Percentiles rank a stretch among this genome's conserved stretches.
phyloP scores from a whole-genome alignment of 2,797 vertebrate genomes.

The Lemur catta region DNA sequence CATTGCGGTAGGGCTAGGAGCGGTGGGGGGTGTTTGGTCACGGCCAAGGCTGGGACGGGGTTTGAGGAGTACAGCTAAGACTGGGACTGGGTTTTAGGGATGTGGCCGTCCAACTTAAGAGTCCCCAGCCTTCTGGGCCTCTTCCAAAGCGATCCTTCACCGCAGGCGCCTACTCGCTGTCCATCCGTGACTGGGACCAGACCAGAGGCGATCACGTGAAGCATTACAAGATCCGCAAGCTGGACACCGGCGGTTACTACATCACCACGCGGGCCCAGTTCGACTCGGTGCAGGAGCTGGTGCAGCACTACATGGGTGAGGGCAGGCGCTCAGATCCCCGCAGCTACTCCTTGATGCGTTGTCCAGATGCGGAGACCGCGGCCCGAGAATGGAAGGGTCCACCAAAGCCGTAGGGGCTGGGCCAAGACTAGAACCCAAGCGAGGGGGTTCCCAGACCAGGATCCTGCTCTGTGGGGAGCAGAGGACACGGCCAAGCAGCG shows the following conservation, averaged over 20 bases:
- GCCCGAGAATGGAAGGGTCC: neutral
- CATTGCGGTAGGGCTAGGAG: neutral
- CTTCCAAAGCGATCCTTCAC: neutral
- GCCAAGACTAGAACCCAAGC: neutral
- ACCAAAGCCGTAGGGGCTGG: neutral
- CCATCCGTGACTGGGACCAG: constrained; percentile 96
- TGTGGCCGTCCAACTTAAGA: neutral
- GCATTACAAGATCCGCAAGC: constrained; percentile 98
- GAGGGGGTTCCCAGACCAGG: neutral
- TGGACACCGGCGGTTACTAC: constrained; percentile 97
- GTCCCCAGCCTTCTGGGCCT: neutral
- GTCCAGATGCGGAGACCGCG: neutral
- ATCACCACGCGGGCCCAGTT: constrained; percentile 98
- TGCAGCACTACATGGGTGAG: constrained; percentile 94
- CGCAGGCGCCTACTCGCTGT: constrained; percentile 95
- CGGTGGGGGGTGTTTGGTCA: neutral
- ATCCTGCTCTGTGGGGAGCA: neutral
- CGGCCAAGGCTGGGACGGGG: neutral
- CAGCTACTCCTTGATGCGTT: neutral
- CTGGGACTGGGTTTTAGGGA: neutral
- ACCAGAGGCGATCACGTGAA: constrained; percentile 94
- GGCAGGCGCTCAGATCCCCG: neutral
- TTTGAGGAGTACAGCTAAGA: neutral
- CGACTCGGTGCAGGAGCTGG: constrained; percentile 91
- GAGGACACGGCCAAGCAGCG: neutral